These are phyloP conservation scores for Odontothrips loti DNA, from an alignment of 2,888 invertebrate species.

Conservation along the genomic window DNA sequence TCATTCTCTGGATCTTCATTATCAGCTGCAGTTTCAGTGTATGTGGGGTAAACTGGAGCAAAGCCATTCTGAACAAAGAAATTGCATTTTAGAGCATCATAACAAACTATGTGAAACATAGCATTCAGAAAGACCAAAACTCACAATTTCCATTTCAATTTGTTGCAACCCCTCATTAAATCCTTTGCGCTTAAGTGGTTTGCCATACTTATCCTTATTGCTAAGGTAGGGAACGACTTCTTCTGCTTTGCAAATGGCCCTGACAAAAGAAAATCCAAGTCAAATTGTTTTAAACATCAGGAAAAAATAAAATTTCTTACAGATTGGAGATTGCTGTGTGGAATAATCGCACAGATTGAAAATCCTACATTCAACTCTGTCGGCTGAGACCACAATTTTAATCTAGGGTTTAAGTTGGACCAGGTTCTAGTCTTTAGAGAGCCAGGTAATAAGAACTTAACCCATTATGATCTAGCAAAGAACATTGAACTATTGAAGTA, in stretches of 20 bases:
- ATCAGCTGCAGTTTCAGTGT: not conserved
- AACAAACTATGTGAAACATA: too few relatives aligned
- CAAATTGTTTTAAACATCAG: not conserved
- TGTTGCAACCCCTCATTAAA: slow-evolving; percentile 85
- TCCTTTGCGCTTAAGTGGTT: slow-evolving; percentile 72
- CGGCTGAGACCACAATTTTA: slow-evolving; percentile 44
- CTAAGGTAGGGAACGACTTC: slow-evolving; percentile 80
- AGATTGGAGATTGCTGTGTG: slow-evolving; percentile 43
- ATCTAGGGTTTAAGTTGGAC: slow-evolving; percentile 14
- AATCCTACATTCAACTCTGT: slow-evolving; percentile 48
- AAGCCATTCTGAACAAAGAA: slow-evolving; percentile 22
- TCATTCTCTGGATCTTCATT: not conserved
- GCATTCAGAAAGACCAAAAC: not conserved
- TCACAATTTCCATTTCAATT: slow-evolving; percentile 70
- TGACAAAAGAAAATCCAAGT: slow-evolving; percentile 44
- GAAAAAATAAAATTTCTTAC: not conserved
- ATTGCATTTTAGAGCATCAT: not conserved
- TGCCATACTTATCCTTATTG: slow-evolving; percentile 72
- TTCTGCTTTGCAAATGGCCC: slow-evolving; percentile 72
- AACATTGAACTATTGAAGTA: not conserved
- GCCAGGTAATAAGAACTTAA: not conserved
- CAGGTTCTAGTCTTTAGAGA: slow-evolving; percentile 16
- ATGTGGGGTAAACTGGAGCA: not conserved
- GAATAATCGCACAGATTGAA: slow-evolving; percentile 53
- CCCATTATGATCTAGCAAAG: not conserved